phyloP scores from a whole-genome alignment of 92 coral and sea anemone species.

The Parazoanthus atlanticus region DNA sequence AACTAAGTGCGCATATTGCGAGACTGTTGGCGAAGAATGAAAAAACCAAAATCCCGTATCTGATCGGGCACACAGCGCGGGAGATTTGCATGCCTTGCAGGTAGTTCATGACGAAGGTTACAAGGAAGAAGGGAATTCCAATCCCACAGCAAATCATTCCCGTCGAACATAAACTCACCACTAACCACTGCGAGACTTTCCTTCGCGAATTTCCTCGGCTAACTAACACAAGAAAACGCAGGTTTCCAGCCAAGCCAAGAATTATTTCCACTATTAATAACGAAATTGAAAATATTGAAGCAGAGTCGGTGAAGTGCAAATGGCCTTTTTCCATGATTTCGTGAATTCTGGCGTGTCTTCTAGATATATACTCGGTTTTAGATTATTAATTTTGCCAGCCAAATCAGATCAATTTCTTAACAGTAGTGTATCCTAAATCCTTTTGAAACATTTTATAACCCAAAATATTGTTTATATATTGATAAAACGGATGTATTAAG shows the following conservation, averaged over 20 bases:
- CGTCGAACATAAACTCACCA: background rate
- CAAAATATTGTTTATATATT: background rate
- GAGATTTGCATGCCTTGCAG: background rate
- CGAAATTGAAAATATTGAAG: background rate
- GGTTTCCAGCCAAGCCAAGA: constrained; percentile 6
- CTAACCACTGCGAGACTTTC: background rate
- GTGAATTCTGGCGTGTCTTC: background rate
- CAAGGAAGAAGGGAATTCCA: constrained; percentile 3
- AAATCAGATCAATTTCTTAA: background rate
- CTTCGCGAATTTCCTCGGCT: background rate
- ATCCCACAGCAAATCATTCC: background rate
- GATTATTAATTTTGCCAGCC: background rate
- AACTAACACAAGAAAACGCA: background rate
- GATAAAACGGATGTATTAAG: background rate
- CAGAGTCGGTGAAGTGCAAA: background rate
- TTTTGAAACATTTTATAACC: too few species aligned
- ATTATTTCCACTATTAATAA: background rate
- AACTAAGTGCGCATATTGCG: constrained; percentile 6
- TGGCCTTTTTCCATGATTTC: background rate
- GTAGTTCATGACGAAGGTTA: background rate
- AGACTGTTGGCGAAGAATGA: constrained; percentile 24
- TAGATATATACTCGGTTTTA: background rate
- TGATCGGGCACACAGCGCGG: background rate
- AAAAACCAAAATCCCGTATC: background rate
- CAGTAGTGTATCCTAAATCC: background rate